Percentiles rank a stretch among this genome's conserved stretches.
These are phyloP conservation scores for Eupithecia tripunctaria DNA, from an alignment of 2,888 invertebrate species.

Conservation along the genomic window DNA sequence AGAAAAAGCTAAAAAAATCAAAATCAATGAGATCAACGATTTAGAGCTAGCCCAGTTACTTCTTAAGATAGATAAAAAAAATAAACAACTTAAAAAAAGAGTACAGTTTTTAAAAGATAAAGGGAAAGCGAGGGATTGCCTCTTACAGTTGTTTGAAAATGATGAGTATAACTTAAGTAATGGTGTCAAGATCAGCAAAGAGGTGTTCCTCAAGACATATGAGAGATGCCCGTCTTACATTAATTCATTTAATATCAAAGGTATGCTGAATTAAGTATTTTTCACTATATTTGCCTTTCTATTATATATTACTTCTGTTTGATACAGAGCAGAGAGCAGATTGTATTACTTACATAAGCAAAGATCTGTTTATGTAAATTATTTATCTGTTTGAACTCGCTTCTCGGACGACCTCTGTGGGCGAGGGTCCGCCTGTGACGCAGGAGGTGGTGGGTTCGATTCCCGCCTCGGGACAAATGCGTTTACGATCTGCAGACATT, in stretches of 20 bases:
- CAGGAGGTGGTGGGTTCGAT: too few relatives aligned
- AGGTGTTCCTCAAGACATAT: slow-evolving; percentile 1
- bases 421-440: too few relatives aligned
- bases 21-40: background rate
- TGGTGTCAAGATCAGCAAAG: background rate
- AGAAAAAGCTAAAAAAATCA: background rate
- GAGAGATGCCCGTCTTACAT: background rate
- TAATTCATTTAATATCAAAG: background rate
- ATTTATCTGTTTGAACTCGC: too few relatives aligned
- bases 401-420: too few relatives aligned
- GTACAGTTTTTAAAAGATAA: background rate
- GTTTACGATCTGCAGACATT: too few relatives aligned
- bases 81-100: background rate
- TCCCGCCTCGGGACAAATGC: too few relatives aligned
- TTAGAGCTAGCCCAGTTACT: background rate
- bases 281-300: too few relatives aligned
- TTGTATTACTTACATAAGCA: too few relatives aligned
- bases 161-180: slow-evolving; percentile 1
- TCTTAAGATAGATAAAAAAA: background rate
- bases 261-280: background rate
- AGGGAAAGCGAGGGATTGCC: background rate
- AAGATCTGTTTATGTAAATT: too few relatives aligned
- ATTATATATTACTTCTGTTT: too few relatives aligned
- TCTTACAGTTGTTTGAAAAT: background rate
- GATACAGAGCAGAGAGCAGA: too few relatives aligned